phyloP scores from a whole-genome alignment of 1,140 invertebrate species.

The Drosophila teissieri region DNA sequence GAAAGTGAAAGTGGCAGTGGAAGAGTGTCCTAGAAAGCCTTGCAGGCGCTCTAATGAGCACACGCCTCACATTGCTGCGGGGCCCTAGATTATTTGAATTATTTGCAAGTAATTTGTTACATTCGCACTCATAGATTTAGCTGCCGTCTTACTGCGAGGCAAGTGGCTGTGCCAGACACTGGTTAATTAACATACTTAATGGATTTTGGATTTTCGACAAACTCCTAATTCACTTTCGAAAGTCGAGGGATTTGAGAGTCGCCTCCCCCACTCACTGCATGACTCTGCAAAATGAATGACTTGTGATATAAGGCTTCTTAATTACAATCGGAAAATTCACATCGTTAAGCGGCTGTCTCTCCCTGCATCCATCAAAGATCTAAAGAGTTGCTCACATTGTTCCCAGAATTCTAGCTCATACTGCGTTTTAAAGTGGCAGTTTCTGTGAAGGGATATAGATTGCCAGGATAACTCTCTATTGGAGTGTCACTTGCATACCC shows the following conservation, averaged over 20 bases:
- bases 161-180: conserved; percentile 26
- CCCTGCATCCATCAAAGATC: conserved; percentile 9
- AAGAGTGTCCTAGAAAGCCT: conserved; percentile 31
- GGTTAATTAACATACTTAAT: conserved; percentile 78
- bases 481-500: not conserved
- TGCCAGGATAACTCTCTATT: not conserved
- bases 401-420: not conserved
- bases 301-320: conserved; percentile 22
- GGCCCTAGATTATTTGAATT: conserved; percentile 75
- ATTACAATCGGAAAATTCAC: conserved; percentile 23
- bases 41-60: conserved; percentile 58
- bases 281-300: conserved; percentile 21
- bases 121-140: conserved; percentile 54
- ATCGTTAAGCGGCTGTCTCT: not conserved
- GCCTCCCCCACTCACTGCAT: not conserved
- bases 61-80: conserved; percentile 68
- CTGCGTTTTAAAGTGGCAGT: too few relatives aligned
- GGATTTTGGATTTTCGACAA: conserved; percentile 65
- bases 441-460: not conserved
- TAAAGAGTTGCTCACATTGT: not conserved
- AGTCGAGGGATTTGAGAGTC: conserved; percentile 17
- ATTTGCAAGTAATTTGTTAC: conserved; percentile 83
- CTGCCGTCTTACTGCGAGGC: conserved; percentile 20
- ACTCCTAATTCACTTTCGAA: conserved; percentile 45
- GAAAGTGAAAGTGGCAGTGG: not conserved